These are phyloP conservation scores for Brachionus rotundiformis DNA, from an alignment of 1,140 invertebrate genomes.

Conservation along the genomic window DNA sequence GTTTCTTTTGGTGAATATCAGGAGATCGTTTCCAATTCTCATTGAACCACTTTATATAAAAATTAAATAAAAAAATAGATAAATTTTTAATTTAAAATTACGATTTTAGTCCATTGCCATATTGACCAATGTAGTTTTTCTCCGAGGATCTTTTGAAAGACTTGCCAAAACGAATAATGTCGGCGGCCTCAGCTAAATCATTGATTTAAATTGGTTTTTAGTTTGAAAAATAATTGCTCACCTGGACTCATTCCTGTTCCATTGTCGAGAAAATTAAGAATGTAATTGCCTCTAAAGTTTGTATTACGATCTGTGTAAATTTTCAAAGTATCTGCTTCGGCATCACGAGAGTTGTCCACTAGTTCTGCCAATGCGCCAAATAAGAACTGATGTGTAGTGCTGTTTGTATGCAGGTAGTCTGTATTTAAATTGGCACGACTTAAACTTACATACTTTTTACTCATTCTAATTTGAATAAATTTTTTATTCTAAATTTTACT, in stretches of 20 bases:
- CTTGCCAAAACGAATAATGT: conserved; percentile 64
- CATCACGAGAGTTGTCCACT: conserved; percentile 61
- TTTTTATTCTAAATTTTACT: background rate
- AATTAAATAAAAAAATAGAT: background rate
- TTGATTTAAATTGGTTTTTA: conserved; percentile 53
- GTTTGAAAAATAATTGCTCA: conserved; percentile 53
- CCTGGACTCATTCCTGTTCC: conserved; percentile 64
- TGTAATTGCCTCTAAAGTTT: conserved; percentile 59
- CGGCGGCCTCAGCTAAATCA: conserved; percentile 62
- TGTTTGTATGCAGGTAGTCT: conserved; percentile 16
- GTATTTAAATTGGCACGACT: conserved; percentile 6
- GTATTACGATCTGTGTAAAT: conserved; percentile 57
- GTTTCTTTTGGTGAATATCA: conserved; percentile 65
- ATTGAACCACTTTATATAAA: conserved; percentile 60
- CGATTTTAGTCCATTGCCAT: conserved; percentile 66
- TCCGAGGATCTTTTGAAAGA: conserved; percentile 61
- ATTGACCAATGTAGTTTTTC: conserved; percentile 64
- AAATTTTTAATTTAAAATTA: conserved; percentile 56
- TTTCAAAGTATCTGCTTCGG: conserved; percentile 1
- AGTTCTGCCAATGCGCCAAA: conserved; percentile 65
- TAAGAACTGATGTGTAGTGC: conserved; percentile 65
- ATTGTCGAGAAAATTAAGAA: conserved; percentile 64
- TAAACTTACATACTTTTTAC: conserved; percentile 30
- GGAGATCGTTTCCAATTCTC: conserved; percentile 65
- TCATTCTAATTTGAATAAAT: background rate